Evolutionary conservation across 2,797 vertebrate species (phyloP).

Genomic region (Sciurus carolinensis): DNA sequence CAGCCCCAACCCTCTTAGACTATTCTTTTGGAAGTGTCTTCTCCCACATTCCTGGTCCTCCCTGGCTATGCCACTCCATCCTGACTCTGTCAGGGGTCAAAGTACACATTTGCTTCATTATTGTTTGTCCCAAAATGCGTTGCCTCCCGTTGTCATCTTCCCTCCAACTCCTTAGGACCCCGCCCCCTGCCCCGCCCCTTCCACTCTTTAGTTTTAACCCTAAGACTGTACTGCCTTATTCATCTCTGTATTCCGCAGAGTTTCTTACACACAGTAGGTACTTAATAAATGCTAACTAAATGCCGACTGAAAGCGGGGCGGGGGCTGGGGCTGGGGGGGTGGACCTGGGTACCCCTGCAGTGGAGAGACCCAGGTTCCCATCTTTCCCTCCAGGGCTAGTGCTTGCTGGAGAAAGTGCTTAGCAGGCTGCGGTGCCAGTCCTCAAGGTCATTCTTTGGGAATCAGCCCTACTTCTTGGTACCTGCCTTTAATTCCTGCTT

Average conservation of each 20-base stretch:
- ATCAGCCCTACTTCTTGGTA: background rate
- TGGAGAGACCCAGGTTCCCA: background rate
- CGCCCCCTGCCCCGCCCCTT: background rate
- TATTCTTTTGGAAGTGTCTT: background rate
- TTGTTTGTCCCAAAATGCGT: background rate
- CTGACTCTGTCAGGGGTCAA: too few species aligned
- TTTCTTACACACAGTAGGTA: background rate
- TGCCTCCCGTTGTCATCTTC: background rate
- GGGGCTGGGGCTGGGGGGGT: background rate
- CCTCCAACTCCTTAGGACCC: background rate
- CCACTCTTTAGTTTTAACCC: background rate
- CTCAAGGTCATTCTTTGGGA: background rate
- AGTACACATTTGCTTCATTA: too few species aligned
- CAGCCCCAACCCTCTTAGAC: background rate
- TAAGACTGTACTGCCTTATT: background rate
- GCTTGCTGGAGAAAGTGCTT: background rate
- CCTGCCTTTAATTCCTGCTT: slow-evolving; percentile 10
- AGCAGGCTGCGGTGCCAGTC: background rate
- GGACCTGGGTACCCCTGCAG: background rate
- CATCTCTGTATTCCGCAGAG: background rate
- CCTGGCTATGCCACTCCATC: background rate
- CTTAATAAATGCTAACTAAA: background rate
- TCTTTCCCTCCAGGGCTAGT: background rate
- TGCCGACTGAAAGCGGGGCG: background rate
- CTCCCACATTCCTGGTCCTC: background rate